Base-by-base conservation (phyloP, 2,113 vertebrate genomes). In the Halcyon malimbica region DNA sequence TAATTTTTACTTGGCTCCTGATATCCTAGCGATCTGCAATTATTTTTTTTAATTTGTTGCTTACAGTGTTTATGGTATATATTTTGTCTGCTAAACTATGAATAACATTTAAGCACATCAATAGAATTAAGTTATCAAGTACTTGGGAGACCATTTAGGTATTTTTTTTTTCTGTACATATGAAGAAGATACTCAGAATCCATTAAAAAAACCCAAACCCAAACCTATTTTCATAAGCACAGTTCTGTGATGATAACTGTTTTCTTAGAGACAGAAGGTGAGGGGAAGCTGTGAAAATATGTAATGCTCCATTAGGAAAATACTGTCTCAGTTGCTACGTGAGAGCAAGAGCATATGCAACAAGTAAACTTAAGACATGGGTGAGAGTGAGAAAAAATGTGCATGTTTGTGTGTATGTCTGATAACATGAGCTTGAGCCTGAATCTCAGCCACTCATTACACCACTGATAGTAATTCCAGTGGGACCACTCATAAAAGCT, bases 1-100 rank as follows among this genome's bases (percentile, higher is more conserved):
- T 53, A 73, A 60, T 95, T 97, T 73, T 94, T 90, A 57, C 76
- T 93, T 95, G 95, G n/a, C 62, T 94, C 23, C 41, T 83, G 76
- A 75, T 94, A 68, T 46, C 39, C 31, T 97, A 87, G 90, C n/a
- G 26, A 83, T 90, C 70, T 91, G 79, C 51, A 81, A 57, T 69
- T 83, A 53, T 74, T 88, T 85, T 93, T 65, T 39, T 13, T 35
- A 7, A 35, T 35, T n/a, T 73, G 25, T 86, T 69, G 56, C 75
- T 95, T 96, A 90, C 46, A 80, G 15, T 17, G 50, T 96, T 69
- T 80, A 37, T 35, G 8, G 6, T 51, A 56, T 37, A 5, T 79
- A 28, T 74, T 76, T 75, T 80, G 4, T 41, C 37, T 50, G 9
- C 7, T 79, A 50, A 65, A 69, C 19, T 83, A 91, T 39, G 21